Evolutionary conservation across 2,113 vertebrate species (phyloP).

Genomic region (Potamarius usumacintae): DNA sequence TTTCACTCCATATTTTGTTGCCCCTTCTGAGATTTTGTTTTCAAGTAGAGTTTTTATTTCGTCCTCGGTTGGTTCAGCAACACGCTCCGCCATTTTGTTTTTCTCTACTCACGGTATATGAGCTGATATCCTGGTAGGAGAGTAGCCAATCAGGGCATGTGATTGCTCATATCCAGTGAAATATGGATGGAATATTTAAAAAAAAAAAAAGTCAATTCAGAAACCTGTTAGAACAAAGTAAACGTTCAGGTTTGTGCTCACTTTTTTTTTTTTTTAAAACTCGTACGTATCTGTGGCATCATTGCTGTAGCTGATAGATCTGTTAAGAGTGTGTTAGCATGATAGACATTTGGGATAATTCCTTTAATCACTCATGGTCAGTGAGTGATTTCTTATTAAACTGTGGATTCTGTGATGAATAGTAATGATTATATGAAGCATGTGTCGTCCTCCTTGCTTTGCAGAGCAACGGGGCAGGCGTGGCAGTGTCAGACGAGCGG

Average conservation of each 20-base stretch:
- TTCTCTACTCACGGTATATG: too few species aligned
- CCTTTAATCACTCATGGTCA: background rate
- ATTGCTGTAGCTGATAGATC: background rate
- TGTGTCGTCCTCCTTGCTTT: background rate
- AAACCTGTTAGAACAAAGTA: background rate
- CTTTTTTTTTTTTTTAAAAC: background rate
- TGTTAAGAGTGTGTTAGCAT: background rate
- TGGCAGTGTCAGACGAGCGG: conserved; percentile 88
- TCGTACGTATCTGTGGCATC: background rate
- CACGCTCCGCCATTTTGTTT: too few species aligned
- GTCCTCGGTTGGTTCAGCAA: too few species aligned
- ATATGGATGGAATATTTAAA: too few species aligned
- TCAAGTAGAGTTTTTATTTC: too few species aligned
- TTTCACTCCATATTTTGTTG: too few species aligned
- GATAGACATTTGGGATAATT: background rate
- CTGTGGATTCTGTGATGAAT: background rate
- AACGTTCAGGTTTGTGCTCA: background rate
- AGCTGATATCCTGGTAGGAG: too few species aligned
- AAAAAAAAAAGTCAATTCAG: too few species aligned
- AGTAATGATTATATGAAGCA: background rate
- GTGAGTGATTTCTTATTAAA: background rate
- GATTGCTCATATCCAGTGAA: too few species aligned
- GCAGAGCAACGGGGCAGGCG: conserved; percentile 86
- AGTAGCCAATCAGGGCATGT: too few species aligned
- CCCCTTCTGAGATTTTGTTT: too few species aligned